Evolutionary conservation across 2,888 invertebrate species (phyloP).

Genomic region (Tipula lateralis): DNA sequence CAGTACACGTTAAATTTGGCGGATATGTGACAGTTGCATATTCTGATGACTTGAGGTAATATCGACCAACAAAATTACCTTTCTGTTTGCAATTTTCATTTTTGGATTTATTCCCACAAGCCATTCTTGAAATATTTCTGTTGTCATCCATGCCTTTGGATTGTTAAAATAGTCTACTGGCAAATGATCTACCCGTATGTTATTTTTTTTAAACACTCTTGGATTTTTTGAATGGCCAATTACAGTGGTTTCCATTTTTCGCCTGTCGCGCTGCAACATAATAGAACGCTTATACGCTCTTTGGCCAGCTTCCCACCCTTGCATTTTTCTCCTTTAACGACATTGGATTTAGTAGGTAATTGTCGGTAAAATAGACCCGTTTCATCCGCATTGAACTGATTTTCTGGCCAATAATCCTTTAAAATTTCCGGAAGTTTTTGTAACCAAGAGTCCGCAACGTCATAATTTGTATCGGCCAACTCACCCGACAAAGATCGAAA

Average conservation of each 20-base stretch:
- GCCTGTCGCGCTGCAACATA: not conserved
- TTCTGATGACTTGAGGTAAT: not conserved
- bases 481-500: no score
- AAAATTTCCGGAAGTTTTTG: no score
- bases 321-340: no score
- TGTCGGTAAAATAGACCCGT: no score
- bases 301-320: no score
- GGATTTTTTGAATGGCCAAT: not conserved
- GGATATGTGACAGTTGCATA: not conserved
- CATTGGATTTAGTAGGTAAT: no score
- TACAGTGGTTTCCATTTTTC: not conserved
- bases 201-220: not conserved
- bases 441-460: no score
- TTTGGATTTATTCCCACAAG: not conserved
- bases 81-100: not conserved
- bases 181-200: not conserved
- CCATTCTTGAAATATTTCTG: not conserved
- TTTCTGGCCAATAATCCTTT: no score
- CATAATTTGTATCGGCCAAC: no score
- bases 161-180: not conserved
- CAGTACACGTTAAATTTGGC: not conserved
- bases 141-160: not conserved
- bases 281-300: no score
- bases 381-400: no score
- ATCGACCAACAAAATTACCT: no score